These are phyloP conservation scores for Drosophila neocordata DNA, from an alignment of 1,140 invertebrate genomes.

Conservation along the genomic window DNA sequence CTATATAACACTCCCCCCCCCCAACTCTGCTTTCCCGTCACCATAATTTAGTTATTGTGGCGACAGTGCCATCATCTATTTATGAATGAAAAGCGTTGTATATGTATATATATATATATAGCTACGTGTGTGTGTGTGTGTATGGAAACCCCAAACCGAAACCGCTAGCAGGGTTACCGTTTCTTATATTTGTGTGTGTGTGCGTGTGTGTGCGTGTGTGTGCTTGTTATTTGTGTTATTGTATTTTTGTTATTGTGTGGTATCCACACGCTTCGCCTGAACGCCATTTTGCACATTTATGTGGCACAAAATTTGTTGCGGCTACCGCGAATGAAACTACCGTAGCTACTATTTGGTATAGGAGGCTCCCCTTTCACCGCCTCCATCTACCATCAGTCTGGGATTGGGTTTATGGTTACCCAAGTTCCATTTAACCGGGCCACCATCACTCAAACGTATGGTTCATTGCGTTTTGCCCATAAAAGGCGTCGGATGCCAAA, in stretches of 20 bases:
- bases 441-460: constrained; percentile 23
- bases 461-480: constrained; percentile 38
- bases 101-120: too few relatives aligned
- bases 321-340: not conserved
- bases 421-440: constrained; percentile 5
- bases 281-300: constrained; percentile 33
- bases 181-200: constrained; percentile 20
- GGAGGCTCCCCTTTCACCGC: not conserved
- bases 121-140: too few relatives aligned
- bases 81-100: constrained; percentile 57
- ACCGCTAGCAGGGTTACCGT: constrained; percentile 31
- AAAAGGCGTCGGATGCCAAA: constrained; percentile 37
- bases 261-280: constrained; percentile 16
- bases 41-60: constrained; percentile 1
- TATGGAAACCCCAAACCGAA: constrained; percentile 11
- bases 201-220: not conserved
- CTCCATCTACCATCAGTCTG: not conserved
- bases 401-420: constrained; percentile 23
- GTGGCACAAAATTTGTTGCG: constrained; percentile 32
- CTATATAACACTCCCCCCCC: not conserved
- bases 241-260: not conserved
- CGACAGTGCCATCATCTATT: constrained; percentile 24
- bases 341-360: not conserved
- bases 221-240: too few relatives aligned
- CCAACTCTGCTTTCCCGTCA: not conserved